Evolutionary conservation across 2,113 vertebrate genomes (phyloP), one percentile per base, ranked within the genome.

Genomic region (Natator depressus): DNA sequence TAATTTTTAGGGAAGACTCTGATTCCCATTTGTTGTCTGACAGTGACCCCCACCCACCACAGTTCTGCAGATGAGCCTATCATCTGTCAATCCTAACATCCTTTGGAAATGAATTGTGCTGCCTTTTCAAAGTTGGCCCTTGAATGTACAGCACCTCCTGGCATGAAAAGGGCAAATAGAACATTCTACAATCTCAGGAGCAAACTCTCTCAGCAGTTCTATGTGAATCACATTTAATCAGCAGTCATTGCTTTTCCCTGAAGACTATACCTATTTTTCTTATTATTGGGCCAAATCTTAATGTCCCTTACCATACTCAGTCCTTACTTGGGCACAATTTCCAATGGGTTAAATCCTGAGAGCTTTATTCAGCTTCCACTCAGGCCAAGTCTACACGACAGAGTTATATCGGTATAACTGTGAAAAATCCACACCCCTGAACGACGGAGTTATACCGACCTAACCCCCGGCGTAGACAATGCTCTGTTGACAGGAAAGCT

Each of bases 321-420:
- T 76, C 38, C 24, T 46, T 46, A n/a, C 42, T 25, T 42, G 42
- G 38, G 10, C 46, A 90, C 27, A 83, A 72, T 50, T 59, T 65
- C 80, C 82, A 69, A 82, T 87, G 86, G 81, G 59, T 69, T 90
- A 90, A 93, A 88, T 24, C n/a, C 69, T 93, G 55, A 85, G 84
- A 91, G 25, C 47, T 85, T 82, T 87, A 46, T 59, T 89, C 0
- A 0, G 42, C 93, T 96, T 89, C 80, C 54, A 69, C 89, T 89
- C 72, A 47, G 5, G 14, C 65, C 65, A 38, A 9, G 4, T 72
- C 65, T 22, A 72, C 35, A 38, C 9, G 22, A 22, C 8, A 38
- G 65, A 72, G n/a, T 69, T 38, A 72, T 72, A n/a, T 38, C 1
- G 8, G 65, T 38, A 72, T 38, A 38, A 72, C 65, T 38, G 35